Base-by-base conservation (phyloP, 2,888 invertebrate genomes). In the Cataglyphis rosenhaueri region DNA sequence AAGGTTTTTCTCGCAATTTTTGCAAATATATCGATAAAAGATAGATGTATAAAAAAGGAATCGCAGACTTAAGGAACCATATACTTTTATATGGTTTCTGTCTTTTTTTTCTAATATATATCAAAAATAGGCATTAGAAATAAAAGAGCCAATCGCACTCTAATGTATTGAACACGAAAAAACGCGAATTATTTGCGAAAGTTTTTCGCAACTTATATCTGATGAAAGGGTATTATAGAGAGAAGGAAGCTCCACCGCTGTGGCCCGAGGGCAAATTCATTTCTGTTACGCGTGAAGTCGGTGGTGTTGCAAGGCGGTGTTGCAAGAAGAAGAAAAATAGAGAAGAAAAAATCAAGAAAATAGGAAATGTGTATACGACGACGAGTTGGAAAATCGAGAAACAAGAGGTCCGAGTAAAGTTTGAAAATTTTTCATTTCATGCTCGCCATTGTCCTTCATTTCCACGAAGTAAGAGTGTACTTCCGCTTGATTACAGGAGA, bases 361-460 rank as follows among this genome's bases (percentile, higher is more conserved):
- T 75, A 62, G 83, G 52, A 87, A 85, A 61, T 76, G 87, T 83
- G 84, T 78, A 75, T 68, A 85, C 75, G 81, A 41, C 55, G 76
- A 78, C 78, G 59, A 88, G 82, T 84, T 61, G 41, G 57, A 68
- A 74, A 62, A 79, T 38, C 57, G 73, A 41, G 59, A 71, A 79
- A 61, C 66, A 73, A 81, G 32, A 48, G 85, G 57, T 78, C 73
- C 79, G 35, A 29, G 73, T 65, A 65, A 82, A 61, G 61, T 85
- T 84, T 76, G 82, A 88, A 86, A 85, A 88, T 88, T 86, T 88
- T 88, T 88, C 88, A 85, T 88, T 68, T 83, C 79, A 79, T 18
- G 21, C 66, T 79, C 64, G 62, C 38, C 32, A 52, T 78, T 81
- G 78, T 44, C 44, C 84, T 52, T 71, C 44, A 35, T 71, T 35